phyloP scores from a whole-genome alignment of 2,888 invertebrate genomes.

The Archaeoteleia sp. region DNA sequence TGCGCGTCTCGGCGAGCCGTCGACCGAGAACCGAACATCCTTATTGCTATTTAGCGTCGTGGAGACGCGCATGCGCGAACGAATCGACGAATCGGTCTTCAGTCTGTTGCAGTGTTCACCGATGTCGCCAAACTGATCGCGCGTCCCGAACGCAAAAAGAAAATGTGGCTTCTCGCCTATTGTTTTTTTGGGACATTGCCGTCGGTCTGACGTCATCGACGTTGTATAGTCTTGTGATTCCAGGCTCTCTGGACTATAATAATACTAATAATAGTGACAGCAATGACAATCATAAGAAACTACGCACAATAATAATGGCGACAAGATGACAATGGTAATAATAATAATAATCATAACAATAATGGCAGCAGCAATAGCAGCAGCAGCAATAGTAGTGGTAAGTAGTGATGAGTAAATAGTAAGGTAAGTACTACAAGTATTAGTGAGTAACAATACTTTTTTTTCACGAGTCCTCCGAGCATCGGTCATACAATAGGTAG shows the following conservation, averaged over 20 bases:
- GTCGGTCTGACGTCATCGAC: constrained; percentile 29
- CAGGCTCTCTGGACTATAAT: constrained; percentile 54
- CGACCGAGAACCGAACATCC: constrained; percentile 20
- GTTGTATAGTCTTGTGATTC: constrained; percentile 52
- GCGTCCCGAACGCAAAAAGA: too few relatives aligned
- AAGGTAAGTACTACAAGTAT: constrained; percentile 55
- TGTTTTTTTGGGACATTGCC: too few relatives aligned
- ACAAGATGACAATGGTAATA: constrained; percentile 55
- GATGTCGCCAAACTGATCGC: constrained; percentile 29
- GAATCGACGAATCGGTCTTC: constrained; percentile 52
- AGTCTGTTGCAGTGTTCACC: constrained; percentile 40
- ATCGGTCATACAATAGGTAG: constrained; percentile 55
- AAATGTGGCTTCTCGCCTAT: neutral
- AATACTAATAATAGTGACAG: constrained; percentile 56
- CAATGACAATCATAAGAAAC: constrained; percentile 56
- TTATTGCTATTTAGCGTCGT: constrained; percentile 46
- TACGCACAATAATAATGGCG: constrained; percentile 57
- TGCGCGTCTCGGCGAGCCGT: constrained; percentile 39
- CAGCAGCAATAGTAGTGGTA: constrained; percentile 53
- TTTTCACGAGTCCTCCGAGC: constrained; percentile 48
- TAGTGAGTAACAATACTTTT: constrained; percentile 53
- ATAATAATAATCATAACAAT: constrained; percentile 51
- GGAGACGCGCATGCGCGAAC: constrained; percentile 45
- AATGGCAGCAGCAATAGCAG: constrained; percentile 53
- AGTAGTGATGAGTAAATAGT: constrained; percentile 49